Evolutionary conservation across 2,888 invertebrate genomes (phyloP), one percentile per base, ranked within the genome.

Genomic region (Oligia fasciuncula): DNA sequence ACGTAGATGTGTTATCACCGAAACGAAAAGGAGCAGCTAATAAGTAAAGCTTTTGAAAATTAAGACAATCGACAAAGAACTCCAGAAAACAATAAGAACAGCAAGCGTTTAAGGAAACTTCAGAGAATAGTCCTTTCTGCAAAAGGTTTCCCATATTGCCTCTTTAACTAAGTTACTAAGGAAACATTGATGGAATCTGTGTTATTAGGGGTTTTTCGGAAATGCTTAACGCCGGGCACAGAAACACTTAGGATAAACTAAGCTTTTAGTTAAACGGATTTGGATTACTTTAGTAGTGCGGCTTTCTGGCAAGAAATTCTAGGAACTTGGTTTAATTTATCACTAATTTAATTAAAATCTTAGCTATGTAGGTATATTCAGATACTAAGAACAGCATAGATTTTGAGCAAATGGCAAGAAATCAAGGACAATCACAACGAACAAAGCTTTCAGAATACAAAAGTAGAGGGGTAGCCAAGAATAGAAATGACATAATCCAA

Each of bases 161-260:
- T 68, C 70, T 57, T 23, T n/a, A 71, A 77, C 54, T 51, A 69
- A 77, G 57, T 79, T 73, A 29, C 46, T 3, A 77, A 63, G 8
- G 23, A 67, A 85, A 69, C 75, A 70, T 49, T 46, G 70, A 81
- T 83, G 79, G 63, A 89, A 89, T 76, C 88, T 76, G 51, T 62
- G 62, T 77, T 80, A 85, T 83, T 87, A 83, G 8, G 43, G 66
- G 23, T 43, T 73, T 70, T 76, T 51, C 14, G 57, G 35, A 46
- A 77, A 73, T 82, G 69, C 78, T 79, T 14, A 54, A 43, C 72
- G 46, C 8, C 29, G 35, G 40, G 60, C n/a, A 63, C 40, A 51
- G 60, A 68, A 68, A 80, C 46, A 29, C 51, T 29, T 19, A 19
- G 23, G 66, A 77, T 80, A 71, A 74, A 85, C 66, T 70, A 76